These are phyloP conservation scores for Otis tarda DNA, from an alignment of 2,113 vertebrate species.

Conservation along the genomic window DNA sequence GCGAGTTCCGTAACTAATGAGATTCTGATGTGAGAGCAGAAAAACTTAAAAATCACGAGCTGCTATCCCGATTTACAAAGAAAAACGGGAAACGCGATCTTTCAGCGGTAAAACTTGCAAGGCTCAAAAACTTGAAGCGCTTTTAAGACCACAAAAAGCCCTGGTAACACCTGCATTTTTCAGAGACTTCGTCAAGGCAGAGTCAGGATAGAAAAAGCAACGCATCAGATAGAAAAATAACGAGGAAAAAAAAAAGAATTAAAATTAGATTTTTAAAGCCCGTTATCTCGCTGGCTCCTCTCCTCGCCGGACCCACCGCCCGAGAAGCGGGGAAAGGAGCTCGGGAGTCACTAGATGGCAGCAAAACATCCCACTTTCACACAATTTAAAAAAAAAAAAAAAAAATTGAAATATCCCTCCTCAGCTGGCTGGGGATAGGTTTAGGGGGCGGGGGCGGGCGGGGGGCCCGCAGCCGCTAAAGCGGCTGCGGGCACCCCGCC, in stretches of 20 bases:
- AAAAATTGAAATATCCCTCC: neutral
- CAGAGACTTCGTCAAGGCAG: neutral
- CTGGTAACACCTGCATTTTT: rapidly evolving
- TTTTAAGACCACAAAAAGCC: neutral
- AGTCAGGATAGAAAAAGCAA: neutral
- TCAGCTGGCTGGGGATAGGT: neutral
- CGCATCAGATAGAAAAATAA: rapidly evolving
- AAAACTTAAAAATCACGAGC: neutral
- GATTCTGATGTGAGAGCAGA: neutral
- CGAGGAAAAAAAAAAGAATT: neutral
- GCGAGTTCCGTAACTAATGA: rapidly evolving
- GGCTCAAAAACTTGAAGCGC: neutral
- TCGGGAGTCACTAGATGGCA: conserved; percentile 27
- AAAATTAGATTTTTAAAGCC: neutral
- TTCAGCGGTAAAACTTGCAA: rapidly evolving
- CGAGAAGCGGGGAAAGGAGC: neutral
- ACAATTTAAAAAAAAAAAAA: neutral
- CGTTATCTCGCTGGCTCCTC: rapidly evolving
- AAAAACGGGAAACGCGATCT: neutral
- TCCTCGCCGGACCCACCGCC: neutral
- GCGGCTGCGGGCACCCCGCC: too few species aligned
- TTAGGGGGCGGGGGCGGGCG: too few species aligned
- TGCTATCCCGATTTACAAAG: neutral
- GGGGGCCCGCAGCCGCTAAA: too few species aligned
- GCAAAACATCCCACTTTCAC: neutral